Evolutionary conservation across 2,797 vertebrate species (phyloP).

Genomic region (Antennarius maculatus): DNA sequence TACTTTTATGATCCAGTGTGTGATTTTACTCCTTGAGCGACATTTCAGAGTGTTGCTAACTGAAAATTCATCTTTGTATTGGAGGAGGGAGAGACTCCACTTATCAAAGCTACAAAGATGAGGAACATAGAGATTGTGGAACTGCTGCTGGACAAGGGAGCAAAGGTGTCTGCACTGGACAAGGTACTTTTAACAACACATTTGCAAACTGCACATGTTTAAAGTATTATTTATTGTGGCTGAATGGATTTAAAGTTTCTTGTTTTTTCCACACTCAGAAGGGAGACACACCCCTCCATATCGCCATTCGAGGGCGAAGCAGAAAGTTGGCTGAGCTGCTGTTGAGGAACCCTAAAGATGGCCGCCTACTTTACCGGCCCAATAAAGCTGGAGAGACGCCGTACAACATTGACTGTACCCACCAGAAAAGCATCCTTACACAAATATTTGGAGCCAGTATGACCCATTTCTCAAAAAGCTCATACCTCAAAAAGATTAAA

Average conservation of each 20-base stretch:
- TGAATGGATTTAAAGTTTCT: not conserved
- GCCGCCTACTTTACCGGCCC: slow-evolving; percentile 93
- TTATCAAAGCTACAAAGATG: slow-evolving; percentile 99
- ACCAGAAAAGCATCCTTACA: slow-evolving; percentile 99
- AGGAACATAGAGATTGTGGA: slow-evolving; percentile 98
- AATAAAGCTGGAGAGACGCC: slow-evolving; percentile 98
- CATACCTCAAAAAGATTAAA: not conserved
- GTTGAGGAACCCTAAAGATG: slow-evolving; percentile 96
- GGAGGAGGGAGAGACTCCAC: slow-evolving; percentile 94
- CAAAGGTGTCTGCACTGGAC: slow-evolving; percentile 94
- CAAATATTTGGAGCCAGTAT: slow-evolving; percentile 95
- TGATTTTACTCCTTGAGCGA: not conserved
- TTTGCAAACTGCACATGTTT: not conserved
- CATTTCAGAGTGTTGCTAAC: not conserved
- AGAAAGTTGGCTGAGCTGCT: slow-evolving; percentile 94
- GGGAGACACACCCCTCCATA: slow-evolving; percentile 96
- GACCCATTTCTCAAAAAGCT: slow-evolving; percentile 23
- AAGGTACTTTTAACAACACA: slow-evolving; percentile 81
- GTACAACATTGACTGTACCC: slow-evolving; percentile 98
- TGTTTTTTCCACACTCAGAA: slow-evolving; percentile 80
- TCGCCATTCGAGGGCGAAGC: slow-evolving; percentile 95
- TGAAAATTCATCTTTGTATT: slow-evolving; percentile 14
- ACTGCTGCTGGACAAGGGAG: slow-evolving; percentile 95
- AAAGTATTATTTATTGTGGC: not conserved
- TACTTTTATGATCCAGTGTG: not conserved